Conservation (phyloP, 2,113 vertebrate genomes). For the Chroicocephalus ridibundus region DNA sequence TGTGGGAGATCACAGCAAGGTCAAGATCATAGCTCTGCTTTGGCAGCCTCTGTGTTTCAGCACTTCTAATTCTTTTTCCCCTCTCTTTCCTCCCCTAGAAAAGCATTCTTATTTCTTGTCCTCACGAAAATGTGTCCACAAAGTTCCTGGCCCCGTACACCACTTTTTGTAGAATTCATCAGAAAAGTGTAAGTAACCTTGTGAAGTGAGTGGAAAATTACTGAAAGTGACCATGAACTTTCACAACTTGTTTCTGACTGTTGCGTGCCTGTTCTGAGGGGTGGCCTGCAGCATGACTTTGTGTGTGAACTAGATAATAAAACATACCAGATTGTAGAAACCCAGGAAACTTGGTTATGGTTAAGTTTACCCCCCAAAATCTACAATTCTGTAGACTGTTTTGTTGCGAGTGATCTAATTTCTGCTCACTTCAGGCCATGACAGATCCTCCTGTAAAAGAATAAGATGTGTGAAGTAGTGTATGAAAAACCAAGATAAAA, state of each 20-base stretch:
- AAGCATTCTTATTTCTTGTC: conserved; percentile 78
- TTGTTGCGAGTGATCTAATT: not conserved
- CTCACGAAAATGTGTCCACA: conserved; percentile 69
- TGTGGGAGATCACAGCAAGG: not conserved
- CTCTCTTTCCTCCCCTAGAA: conserved; percentile 53
- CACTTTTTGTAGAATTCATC: conserved; percentile 72
- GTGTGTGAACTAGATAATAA: no score
- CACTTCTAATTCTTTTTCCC: not conserved
- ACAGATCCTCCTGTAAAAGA: not conserved
- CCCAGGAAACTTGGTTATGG: fast-evolving
- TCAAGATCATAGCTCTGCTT: not conserved
- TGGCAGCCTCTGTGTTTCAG: fast-evolving
- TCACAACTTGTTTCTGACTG: fast-evolving
- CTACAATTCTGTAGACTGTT: not conserved
- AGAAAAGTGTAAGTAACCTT: conserved; percentile 74
- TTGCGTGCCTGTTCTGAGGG: fast-evolving
- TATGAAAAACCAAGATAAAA: not conserved
- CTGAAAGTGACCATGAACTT: fast-evolving
- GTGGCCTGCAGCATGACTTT: not conserved
- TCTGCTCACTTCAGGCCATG: not conserved
- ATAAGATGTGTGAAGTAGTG: not conserved
- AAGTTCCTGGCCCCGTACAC: conserved; percentile 76
- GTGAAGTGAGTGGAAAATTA: not conserved
- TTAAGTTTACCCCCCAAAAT: not conserved
- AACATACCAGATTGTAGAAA: fast-evolving